Base-by-base conservation (phyloP, 2,797 vertebrate species). In the Aphelocoma californica region DNA sequence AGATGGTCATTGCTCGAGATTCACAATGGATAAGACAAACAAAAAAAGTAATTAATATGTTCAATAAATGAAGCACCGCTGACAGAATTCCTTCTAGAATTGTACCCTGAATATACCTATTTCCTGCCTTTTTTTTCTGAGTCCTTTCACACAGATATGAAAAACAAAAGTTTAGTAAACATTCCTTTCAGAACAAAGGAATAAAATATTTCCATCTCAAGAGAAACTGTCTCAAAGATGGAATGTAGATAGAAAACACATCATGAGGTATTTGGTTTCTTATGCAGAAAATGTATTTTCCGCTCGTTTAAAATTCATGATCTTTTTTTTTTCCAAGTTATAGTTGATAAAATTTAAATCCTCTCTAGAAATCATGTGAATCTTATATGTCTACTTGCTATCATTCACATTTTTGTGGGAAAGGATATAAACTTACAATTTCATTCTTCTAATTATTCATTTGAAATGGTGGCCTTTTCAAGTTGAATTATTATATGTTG, bases 391-490 rank as follows among this genome's bases (percentile, higher is more conserved):
- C 66, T 88, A 42, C 24, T 83, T 97, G 88, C 92, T 96, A 20
- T 92, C 90, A 85, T 87, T 95, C 86, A 88, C 44, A 87, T 95
- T 94, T 90, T 97, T 96, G 31, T 85, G 79, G 79, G 56, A 93
- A 88, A 89, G 70, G 2, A 32, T 89, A 47, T 81, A 60, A 77
- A 61, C 44, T 82, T 93, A 88, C 44, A 57, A 53, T 85, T 94
- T 92, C 94, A 72, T 89, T 96, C 40, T 90, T 92, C 96, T 95
- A 89, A 84, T 77, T 95, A 87, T 85, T 96, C 87, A 88, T 95
- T 97, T 95, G 80, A 88, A 95, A 95, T 73, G 36, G 45, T 91
- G 92, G 92, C 95, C 94, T 96, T 97, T 96, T 95, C 96, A 93
- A 81, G 92, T 57, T 90, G 53, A 77, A 86, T 97, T 96, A 96